Conservation (phyloP, 35 echinoderm and acorn worm species). For the Ophiothrix spiculata region DNA sequence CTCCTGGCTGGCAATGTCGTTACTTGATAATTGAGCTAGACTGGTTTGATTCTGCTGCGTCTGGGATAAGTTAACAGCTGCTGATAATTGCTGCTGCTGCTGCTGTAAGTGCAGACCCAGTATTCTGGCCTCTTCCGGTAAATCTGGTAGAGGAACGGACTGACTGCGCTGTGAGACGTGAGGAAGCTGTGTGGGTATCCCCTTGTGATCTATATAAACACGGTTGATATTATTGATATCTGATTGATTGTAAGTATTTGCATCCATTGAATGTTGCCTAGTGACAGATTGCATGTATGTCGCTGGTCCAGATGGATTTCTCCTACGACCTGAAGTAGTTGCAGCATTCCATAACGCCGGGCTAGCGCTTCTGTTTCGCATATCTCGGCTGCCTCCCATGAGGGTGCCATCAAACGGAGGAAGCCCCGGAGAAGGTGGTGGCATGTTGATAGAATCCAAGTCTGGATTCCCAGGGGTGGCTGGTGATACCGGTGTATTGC, state of each 20-base stretch:
- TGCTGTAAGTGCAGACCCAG: background rate
- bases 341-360: slow-evolving; percentile 7
- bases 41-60: background rate
- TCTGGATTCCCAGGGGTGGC: background rate
- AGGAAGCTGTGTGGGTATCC: background rate
- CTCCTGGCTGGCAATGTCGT: slow-evolving; percentile 9
- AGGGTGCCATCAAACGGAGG: background rate
- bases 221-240: slow-evolving; percentile 15
- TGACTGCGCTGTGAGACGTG: slow-evolving; percentile 51
- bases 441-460: slow-evolving; percentile 24
- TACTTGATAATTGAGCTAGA: background rate
- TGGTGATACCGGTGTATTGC: slow-evolving; percentile 22
- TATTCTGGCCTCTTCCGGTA: slow-evolving; percentile 37
- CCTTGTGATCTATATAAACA: background rate
- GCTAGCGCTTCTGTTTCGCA: slow-evolving; percentile 1
- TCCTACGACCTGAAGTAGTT: background rate
- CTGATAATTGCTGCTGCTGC: background rate
- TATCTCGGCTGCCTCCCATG: slow-evolving; percentile 15
- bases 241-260: background rate
- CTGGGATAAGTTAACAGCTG: background rate
- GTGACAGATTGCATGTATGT: slow-evolving; percentile 13
- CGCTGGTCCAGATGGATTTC: slow-evolving; percentile 54
- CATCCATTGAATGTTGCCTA: slow-evolving; percentile 26
- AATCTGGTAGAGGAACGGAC: slow-evolving; percentile 59
- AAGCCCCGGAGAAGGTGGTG: slow-evolving; percentile 24